Conservation (phyloP, 1,140 invertebrate species). For the Halictus rubicundus region DNA sequence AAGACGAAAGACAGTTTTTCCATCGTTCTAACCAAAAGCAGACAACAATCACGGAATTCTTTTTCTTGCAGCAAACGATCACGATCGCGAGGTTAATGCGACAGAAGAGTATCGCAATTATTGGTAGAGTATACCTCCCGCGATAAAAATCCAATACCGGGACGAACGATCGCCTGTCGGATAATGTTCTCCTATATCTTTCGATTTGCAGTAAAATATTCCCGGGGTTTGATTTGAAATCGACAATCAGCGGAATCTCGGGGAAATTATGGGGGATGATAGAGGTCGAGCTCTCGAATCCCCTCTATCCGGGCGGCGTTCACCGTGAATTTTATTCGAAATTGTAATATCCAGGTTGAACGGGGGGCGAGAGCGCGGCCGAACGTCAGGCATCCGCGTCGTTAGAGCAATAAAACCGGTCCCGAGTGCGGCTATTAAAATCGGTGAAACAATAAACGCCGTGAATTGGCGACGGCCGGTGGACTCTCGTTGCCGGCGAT, state of each 20-base stretch:
- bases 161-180: background rate
- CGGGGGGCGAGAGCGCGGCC: background rate
- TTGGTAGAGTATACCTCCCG: background rate
- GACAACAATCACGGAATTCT: too few relatives aligned
- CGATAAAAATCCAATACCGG: background rate
- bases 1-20: too few relatives aligned
- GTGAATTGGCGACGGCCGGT: background rate
- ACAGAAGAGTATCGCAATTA: background rate
- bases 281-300: background rate
- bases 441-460: constrained; percentile 32
- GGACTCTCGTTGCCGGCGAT: background rate
- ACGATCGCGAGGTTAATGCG: background rate
- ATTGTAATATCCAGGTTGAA: constrained; percentile 6
- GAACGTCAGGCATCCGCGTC: background rate
- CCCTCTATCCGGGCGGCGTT: background rate
- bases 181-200: background rate
- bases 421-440: background rate
- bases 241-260: background rate
- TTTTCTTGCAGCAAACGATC: background rate
- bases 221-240: background rate
- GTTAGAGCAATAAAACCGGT: constrained; percentile 6
- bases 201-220: background rate
- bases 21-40: too few relatives aligned
- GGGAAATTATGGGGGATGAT: too few relatives aligned
- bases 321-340: constrained; percentile 8